phyloP scores from a whole-genome alignment of 2,797 vertebrate species.

The Gastrophryne carolinensis region DNA sequence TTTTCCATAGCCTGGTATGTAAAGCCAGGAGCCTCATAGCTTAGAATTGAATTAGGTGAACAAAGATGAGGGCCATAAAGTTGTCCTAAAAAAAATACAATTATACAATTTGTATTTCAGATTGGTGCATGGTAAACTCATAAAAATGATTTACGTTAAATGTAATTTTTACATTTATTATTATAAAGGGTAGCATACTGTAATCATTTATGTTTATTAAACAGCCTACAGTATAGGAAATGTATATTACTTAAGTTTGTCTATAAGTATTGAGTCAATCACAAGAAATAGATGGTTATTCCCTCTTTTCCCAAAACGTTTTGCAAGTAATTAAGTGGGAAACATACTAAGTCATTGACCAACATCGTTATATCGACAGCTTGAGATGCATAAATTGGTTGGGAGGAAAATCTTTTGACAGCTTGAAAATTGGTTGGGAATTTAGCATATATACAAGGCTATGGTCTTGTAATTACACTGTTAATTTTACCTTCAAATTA shows the following conservation, averaged over 20 bases:
- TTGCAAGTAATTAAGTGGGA: constrained; percentile 36
- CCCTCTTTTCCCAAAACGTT: constrained; percentile 27
- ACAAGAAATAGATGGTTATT: constrained; percentile 25
- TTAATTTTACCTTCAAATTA: too few species aligned
- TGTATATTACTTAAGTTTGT: constrained; percentile 7
- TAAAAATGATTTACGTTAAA: too few species aligned
- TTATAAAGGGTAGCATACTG: neutral
- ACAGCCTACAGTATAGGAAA: neutral
- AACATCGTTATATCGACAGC: constrained; percentile 34
- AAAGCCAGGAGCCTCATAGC: too few species aligned
- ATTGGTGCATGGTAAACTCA: too few species aligned
- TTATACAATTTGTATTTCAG: too few species aligned
- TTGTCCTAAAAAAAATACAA: too few species aligned
- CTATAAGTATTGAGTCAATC: constrained; percentile 24
- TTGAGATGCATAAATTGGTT: constrained; percentile 36
- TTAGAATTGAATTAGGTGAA: too few species aligned
- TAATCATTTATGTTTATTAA: neutral
- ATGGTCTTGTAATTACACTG: too few species aligned
- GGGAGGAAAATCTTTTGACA: constrained; percentile 28
- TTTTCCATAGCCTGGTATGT: too few species aligned
- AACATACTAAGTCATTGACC: constrained; percentile 36
- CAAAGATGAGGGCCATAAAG: too few species aligned
- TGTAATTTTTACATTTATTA: too few species aligned
- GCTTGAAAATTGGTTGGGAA: neutral
- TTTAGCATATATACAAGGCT: neutral